Evolutionary conservation across 1,140 invertebrate genomes (phyloP).

Genomic region (Gonioctena quinquepunctata): DNA sequence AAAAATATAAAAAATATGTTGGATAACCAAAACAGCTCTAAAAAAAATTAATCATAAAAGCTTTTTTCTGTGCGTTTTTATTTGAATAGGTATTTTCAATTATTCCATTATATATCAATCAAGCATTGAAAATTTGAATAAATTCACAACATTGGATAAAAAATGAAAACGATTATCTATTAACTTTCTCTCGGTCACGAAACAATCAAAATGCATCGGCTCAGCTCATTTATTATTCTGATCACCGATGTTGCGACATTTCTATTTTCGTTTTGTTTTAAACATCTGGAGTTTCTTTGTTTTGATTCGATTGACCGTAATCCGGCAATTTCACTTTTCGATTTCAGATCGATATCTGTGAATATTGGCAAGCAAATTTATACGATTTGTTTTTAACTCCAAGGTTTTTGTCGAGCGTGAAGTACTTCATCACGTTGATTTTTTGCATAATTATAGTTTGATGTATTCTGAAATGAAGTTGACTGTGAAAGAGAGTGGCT

Average conservation of each 20-base stretch:
- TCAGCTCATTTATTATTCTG: background rate
- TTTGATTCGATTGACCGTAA: background rate
- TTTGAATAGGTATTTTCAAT: too few relatives aligned
- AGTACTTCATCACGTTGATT: background rate
- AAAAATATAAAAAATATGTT: too few relatives aligned
- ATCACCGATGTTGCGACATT: background rate
- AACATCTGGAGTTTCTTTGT: background rate
- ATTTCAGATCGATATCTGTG: background rate
- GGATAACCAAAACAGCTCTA: too few relatives aligned
- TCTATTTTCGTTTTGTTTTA: background rate
- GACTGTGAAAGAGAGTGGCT: too few relatives aligned
- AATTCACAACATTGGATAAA: too few relatives aligned
- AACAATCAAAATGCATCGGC: background rate
- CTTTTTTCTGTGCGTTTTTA: too few relatives aligned
- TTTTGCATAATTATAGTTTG: too few relatives aligned
- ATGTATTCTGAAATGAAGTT: too few relatives aligned
- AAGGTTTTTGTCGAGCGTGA: background rate
- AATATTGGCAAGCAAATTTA: background rate
- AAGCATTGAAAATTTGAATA: too few relatives aligned
- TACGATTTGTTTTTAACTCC: background rate
- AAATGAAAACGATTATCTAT: too few relatives aligned
- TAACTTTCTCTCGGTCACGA: background rate
- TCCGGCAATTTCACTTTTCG: background rate
- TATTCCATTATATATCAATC: too few relatives aligned
- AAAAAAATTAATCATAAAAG: too few relatives aligned